Conservation (phyloP, 2,113 vertebrate species). For the Protobothrops mucrosquamatus region DNA sequence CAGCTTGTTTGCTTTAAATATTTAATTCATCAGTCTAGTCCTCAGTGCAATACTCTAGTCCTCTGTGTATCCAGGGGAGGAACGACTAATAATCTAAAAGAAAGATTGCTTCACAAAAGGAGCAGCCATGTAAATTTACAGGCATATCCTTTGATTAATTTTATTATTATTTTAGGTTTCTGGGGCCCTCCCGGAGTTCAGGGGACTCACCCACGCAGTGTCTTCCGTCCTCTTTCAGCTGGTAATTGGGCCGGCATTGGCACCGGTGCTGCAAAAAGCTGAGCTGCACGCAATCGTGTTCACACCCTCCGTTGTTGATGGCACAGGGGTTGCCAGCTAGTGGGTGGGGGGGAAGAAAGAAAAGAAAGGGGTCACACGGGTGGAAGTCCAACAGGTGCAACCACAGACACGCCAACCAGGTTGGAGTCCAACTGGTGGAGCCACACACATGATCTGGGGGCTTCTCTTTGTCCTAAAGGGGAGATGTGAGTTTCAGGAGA, state of each 20-base stretch:
- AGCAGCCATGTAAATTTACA: neutral
- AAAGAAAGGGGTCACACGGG: accelerated
- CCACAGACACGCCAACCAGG: neutral
- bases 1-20: no score
- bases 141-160: neutral
- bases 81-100: neutral
- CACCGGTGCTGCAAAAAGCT: constrained; percentile 77
- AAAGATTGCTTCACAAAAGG: neutral
- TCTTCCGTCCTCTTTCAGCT: constrained; percentile 79
- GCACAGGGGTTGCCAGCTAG: constrained; percentile 81
- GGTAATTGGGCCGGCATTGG: constrained; percentile 77
- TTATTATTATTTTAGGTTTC: neutral
- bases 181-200: no score
- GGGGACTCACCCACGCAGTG: constrained; percentile 72
- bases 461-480: neutral
- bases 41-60: neutral
- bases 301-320: constrained; percentile 87
- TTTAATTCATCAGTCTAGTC: no score
- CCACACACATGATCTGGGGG: neutral
- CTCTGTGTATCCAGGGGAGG: neutral
- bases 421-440: neutral
- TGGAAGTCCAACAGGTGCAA: neutral
- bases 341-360: neutral
- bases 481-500: neutral
- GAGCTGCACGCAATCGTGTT: constrained; percentile 87